Evolutionary conservation across 2,113 vertebrate genomes (phyloP), one percentile per base, ranked within the genome.

Genomic region (Syrmaticus mikado): DNA sequence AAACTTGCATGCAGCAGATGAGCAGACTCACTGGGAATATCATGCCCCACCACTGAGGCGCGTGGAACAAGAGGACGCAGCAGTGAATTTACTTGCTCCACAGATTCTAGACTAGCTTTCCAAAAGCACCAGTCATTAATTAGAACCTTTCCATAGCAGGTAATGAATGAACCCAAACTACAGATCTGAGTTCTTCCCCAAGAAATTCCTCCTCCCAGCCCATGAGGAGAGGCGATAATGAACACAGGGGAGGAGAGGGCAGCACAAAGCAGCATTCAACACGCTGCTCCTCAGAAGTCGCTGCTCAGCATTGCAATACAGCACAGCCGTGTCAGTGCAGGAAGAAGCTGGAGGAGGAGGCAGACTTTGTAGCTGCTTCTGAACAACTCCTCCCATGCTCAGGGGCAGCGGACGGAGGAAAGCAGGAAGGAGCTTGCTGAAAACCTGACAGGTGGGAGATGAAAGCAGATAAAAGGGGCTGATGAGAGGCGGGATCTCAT

Each of bases 321-420:
- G 41, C 41, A 36, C 6, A 7, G 22, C 7, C 61, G 65, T 8
- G 48, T 74, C 40, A 77, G 34, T 73, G 62, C 75, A 87, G 85
- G 57, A 93, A 65, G 92, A 90, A 86, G 75, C 70, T 65, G 70
- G 78, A 78, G 80, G 19, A 94, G 85, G 16, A 68, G 48, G 71
- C 27, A 73, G 78, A 74, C 82, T 92, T 84, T 65, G 90, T 15
- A 65, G 90, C 79, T 88, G 80, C 43, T 81, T 38, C 40, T 75
- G 70, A 93, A n/a, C 12, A 57, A 65, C 94, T 72, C 88, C 94
- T 90, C 95, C 96, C 85, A 78, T 52, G 95, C 95, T 94, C 11
- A 61, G 80, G 92, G 94, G 83, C 83, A 93, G 57, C 1, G 88
- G 90, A 77, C 92, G 41, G 77, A 94, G 87, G 18, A 87, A 38